Evolutionary conservation across 2,113 vertebrate genomes (phyloP), one percentile per base, ranked within the genome.

Genomic region (Condylura cristata): DNA sequence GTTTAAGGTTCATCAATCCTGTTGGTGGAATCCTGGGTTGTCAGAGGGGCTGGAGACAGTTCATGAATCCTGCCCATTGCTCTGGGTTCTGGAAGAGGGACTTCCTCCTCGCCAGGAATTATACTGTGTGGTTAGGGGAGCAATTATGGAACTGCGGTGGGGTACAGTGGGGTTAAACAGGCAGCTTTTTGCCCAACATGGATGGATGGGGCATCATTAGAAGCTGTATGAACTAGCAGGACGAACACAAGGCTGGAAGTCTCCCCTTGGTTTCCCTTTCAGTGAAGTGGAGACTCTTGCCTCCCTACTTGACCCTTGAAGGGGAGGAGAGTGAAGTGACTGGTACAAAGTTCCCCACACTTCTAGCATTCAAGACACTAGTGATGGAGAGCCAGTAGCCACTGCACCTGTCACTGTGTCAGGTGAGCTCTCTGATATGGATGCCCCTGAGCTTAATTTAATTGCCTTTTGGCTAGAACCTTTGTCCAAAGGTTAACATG

Each of bases 41-140:
- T 22, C 0, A 0, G 6, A 56, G 17, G 2, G 34, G 28, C 70
- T 30, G 7, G 65, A 34, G n/a, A 18, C 5, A 8, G 26, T 34
- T 10, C 8, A 0, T 17, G 75, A 60, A 0, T 74, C 72, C 44
- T 86, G 44, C 39, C 58, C 32, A 28, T 4, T 4, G 16, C 39
- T 56, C 60, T 71, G 68, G 34, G 48, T 32, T 78, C 78, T 66
- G 34, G 6, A 32, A 46, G 60, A 1, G 34, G 26, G 32, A 68
- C 13, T n/a, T 56, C 65, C 66, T 84, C 46, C 41, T 86, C 46
- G 32, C 56, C 58, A 17, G n/a, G 44, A 32, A 53, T 70, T 26
- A 48, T 82, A 32, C 89, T 74, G 6, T 58, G 72, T 60, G 32
- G 2, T 34, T 32, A 18, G 0, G 2, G 39, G 24, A 75, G 68